Evolutionary conservation across 2,888 invertebrate genomes (phyloP).

Genomic region (Cheilosia urbana): DNA sequence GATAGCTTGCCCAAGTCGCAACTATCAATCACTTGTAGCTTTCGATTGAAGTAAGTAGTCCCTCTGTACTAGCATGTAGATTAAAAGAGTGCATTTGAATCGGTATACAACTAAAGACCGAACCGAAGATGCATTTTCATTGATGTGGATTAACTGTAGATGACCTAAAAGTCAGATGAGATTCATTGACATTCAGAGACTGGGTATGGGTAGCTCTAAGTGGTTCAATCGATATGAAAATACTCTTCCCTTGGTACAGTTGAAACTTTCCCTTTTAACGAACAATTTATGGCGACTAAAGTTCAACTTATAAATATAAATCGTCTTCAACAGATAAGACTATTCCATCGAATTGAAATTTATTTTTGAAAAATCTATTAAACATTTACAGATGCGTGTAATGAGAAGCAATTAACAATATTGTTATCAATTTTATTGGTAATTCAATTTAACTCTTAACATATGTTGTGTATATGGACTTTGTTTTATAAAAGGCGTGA

Average conservation of each 20-base stretch:
- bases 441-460: constrained; percentile 35
- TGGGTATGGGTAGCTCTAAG: background rate
- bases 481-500: constrained; percentile 2
- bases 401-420: constrained; percentile 23
- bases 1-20: constrained; percentile 27
- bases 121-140: constrained; percentile 27
- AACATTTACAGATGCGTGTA: constrained; percentile 28
- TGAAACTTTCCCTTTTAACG: constrained; percentile 9
- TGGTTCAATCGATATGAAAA: constrained; percentile 7
- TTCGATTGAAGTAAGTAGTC: constrained; percentile 27
- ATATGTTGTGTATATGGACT: constrained; percentile 5
- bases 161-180: constrained; percentile 55
- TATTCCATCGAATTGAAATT: constrained; percentile 21
- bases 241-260: background rate
- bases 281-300: constrained; percentile 26
- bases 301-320: constrained; percentile 54
- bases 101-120: constrained; percentile 17
- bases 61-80: constrained; percentile 25
- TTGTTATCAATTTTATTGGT: constrained; percentile 30
- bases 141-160: constrained; percentile 48
- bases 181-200: constrained; percentile 40
- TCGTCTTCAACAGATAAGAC: constrained; percentile 24
- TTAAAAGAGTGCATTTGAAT: constrained; percentile 17
- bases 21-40: constrained; percentile 51
- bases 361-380: constrained; percentile 37